A percentile compares a stretch with the other conserved stretches of the same genome.
phyloP scores from a whole-genome alignment of 2,113 vertebrate genomes.

The Oreotrochilus melanogaster region DNA sequence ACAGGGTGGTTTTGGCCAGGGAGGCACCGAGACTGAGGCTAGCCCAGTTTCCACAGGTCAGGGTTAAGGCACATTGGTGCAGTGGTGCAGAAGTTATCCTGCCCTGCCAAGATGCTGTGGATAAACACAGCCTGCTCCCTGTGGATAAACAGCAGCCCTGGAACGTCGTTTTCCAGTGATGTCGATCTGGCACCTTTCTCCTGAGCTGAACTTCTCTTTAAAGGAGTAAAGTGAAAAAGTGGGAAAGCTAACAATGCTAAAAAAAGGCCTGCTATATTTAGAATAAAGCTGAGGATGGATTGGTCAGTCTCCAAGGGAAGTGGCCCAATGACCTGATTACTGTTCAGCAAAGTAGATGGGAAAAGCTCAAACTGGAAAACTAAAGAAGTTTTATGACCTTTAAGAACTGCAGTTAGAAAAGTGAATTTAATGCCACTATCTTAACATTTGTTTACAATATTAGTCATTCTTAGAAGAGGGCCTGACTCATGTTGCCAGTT shows the following conservation, averaged over 20 bases:
- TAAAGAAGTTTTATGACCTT: constrained; percentile 65
- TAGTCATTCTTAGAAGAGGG: constrained; percentile 53
- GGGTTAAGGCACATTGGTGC: background rate
- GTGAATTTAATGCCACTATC: constrained; percentile 64
- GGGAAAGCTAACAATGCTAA: constrained; percentile 69
- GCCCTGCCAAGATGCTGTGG: background rate
- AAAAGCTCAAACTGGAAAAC: constrained; percentile 78
- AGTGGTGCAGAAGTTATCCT: background rate
- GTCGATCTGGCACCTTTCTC: constrained; percentile 48
- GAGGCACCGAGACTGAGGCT: background rate
- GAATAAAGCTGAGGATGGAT: constrained; percentile 53
- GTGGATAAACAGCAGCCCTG: constrained; percentile 48
- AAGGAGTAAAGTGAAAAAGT: background rate
- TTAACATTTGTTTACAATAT: constrained; percentile 59
- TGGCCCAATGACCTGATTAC: constrained; percentile 80
- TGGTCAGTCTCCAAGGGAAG: constrained; percentile 71
- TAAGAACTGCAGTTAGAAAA: constrained; percentile 68
- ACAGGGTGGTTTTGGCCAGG: background rate
- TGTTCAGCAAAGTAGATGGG: constrained; percentile 62
- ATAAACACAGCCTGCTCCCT: constrained; percentile 25
- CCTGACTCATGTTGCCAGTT: constrained; percentile 45
- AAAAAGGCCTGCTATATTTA: constrained; percentile 76
- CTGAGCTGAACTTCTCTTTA: constrained; percentile 17
- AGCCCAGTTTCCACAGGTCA: constrained; percentile 5
- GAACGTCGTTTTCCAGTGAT: constrained; percentile 68